phyloP scores from a whole-genome alignment of 2,797 vertebrate species.

The Spinus pinus region DNA sequence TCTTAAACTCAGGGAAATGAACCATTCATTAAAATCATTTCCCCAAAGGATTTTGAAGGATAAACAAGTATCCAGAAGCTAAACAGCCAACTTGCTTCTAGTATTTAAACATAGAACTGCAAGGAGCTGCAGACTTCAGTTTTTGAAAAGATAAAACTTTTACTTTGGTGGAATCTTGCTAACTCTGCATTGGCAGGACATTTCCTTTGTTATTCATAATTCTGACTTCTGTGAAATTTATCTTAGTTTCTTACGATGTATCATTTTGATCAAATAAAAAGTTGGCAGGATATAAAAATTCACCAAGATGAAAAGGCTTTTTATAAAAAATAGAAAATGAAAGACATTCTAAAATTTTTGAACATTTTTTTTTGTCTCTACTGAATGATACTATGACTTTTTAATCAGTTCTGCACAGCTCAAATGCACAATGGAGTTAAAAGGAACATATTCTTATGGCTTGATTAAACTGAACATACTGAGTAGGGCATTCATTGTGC shows the following conservation, averaged over 20 bases:
- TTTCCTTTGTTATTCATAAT: background rate
- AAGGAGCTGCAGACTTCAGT: background rate
- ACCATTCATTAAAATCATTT: background rate
- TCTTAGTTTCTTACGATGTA: background rate
- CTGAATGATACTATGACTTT: constrained; percentile 7
- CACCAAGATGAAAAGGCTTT: constrained; percentile 5
- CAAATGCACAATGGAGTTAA: background rate
- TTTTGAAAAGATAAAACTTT: background rate
- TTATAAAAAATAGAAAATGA: constrained; percentile 16
- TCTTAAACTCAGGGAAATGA: background rate
- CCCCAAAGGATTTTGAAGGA: background rate
- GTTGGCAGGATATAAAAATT: constrained; percentile 4
- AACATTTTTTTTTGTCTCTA: background rate
- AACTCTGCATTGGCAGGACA: background rate
- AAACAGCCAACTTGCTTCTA: background rate
- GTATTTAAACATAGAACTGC: background rate
- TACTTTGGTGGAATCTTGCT: background rate
- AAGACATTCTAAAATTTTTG: background rate
- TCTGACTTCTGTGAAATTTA: constrained; percentile 14
- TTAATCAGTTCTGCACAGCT: background rate
- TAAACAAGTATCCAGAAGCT: background rate
- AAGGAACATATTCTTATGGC: background rate
- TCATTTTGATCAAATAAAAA: constrained; percentile 27
- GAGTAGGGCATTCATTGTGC: background rate
- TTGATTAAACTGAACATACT: background rate